Evolutionary conservation across 2,888 invertebrate species (phyloP).

Genomic region (Parnassius mnemosyne): DNA sequence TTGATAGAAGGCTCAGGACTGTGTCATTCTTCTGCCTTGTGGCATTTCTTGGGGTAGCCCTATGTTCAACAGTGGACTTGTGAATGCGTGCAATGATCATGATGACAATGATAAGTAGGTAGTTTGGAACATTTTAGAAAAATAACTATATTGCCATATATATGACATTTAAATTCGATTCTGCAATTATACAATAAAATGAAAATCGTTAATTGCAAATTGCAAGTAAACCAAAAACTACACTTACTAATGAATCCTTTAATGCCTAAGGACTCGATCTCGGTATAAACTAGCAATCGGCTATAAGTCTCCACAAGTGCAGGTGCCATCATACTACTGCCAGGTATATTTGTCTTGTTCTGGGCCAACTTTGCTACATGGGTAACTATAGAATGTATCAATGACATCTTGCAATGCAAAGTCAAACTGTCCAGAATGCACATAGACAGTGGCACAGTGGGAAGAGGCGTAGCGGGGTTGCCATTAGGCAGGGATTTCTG

Average conservation of each 20-base stretch:
- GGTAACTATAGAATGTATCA: conserved; percentile 90
- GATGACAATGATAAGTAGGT: too few species aligned
- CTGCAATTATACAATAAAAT: background rate
- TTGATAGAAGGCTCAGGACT: too few species aligned
- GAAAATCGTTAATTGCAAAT: conserved; percentile 10
- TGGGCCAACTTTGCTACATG: conserved; percentile 95
- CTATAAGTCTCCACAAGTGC: conserved; percentile 97
- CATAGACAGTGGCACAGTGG: conserved; percentile 94
- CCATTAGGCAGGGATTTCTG: conserved; percentile 80
- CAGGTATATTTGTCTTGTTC: conserved; percentile 89
- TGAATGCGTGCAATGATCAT: too few species aligned
- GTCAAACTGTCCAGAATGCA: conserved; percentile 95
- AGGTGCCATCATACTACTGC: conserved; percentile 85
- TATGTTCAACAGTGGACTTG: too few species aligned
- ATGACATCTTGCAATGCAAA: conserved; percentile 96
- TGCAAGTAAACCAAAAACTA: background rate
- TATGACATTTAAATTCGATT: too few species aligned
- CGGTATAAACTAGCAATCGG: conserved; percentile 94
- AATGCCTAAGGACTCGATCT: conserved; percentile 97
- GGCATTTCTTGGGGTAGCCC: too few species aligned
- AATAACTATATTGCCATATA: too few species aligned
- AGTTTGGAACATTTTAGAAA: too few species aligned
- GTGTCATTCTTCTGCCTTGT: too few species aligned
- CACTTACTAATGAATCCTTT: conserved; percentile 95
- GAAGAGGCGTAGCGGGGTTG: conserved; percentile 80